A percentile compares a stretch with the other conserved stretches of the same genome.
Conservation (phyloP, 37 sponge, comb jelly and placozoan species). For the Spongilla lacustris region DNA sequence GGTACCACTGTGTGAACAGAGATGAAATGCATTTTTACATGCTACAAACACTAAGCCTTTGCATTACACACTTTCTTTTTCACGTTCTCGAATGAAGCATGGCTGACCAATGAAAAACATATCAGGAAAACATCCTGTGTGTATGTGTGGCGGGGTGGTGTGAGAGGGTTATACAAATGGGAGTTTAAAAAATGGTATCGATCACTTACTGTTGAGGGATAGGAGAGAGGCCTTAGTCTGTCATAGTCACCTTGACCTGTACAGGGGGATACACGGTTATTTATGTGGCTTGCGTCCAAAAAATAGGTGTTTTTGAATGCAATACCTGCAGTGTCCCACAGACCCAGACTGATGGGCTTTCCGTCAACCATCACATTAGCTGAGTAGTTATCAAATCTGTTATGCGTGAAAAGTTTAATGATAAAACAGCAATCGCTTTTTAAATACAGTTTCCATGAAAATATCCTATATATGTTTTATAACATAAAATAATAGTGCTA, state of each 20-base stretch:
- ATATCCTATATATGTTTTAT: too few species aligned
- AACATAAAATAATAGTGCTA: too few species aligned
- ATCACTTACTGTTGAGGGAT: conserved; percentile 52
- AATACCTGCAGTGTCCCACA: conserved; percentile 80
- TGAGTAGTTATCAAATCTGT: conserved; percentile 69
- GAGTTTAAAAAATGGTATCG: neutral
- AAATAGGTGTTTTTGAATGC: neutral
- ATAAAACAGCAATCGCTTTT: too few species aligned
- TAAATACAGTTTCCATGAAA: too few species aligned
- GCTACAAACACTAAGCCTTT: too few species aligned
- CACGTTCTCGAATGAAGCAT: conserved; percentile 66
- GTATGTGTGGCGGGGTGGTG: too few species aligned
- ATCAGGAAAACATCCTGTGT: conserved; percentile 60
- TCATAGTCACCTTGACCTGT: conserved; percentile 73
- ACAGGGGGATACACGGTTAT: neutral
- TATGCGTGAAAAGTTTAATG: too few species aligned
- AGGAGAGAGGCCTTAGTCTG: conserved; percentile 66
- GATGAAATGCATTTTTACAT: neutral
- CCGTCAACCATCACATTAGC: conserved; percentile 83
- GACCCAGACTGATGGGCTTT: conserved; percentile 62
- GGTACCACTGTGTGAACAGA: conserved; percentile 46
- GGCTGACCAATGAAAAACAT: conserved; percentile 66
- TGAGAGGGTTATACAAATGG: too few species aligned
- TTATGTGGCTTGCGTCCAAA: too few species aligned
- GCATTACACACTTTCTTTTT: conserved; percentile 19